phyloP scores from a whole-genome alignment of 23 tunicate species.

The Trididemnum nubilum region DNA sequence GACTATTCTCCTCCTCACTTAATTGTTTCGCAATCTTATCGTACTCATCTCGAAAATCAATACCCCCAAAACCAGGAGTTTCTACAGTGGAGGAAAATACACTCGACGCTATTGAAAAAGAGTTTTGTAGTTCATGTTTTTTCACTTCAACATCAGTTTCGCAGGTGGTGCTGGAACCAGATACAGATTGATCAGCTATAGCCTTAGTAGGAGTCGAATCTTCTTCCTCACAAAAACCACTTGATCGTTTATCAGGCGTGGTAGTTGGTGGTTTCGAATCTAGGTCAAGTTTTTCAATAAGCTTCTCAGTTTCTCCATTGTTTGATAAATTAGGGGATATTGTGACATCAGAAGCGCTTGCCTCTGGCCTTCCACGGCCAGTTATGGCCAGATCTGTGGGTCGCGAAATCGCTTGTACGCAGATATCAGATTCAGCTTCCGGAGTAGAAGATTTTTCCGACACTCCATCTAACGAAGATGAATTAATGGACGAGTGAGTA shows the following conservation, averaged over 20 bases:
- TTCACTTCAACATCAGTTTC: too few relatives aligned
- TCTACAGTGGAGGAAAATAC: not conserved
- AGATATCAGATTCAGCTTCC: not conserved
- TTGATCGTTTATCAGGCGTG: conserved; percentile 31
- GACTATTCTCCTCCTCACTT: conserved; percentile 24
- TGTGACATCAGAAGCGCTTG: not conserved
- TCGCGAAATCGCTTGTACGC: not conserved
- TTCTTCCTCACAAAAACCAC: conserved; percentile 23
- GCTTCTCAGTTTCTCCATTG: not conserved
- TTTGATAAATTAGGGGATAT: not conserved
- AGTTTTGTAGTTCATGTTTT: not conserved
- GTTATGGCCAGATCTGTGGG: not conserved
- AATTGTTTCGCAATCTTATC: conserved; percentile 57
- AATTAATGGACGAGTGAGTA: not conserved
- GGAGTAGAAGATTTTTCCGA: not conserved
- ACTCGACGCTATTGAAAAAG: not conserved
- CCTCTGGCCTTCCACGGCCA: not conserved
- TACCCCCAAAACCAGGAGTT: conserved; percentile 3
- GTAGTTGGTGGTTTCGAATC: not conserved
- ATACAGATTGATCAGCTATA: not conserved
- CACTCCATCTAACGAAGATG: not conserved
- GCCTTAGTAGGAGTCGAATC: not conserved
- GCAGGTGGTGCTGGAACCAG: not conserved
- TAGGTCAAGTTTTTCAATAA: not conserved
- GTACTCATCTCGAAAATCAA: conserved; percentile 49